Evolutionary conservation across 2,797 vertebrate species (phyloP).

Genomic region (Sebastes trivittatus): DNA sequence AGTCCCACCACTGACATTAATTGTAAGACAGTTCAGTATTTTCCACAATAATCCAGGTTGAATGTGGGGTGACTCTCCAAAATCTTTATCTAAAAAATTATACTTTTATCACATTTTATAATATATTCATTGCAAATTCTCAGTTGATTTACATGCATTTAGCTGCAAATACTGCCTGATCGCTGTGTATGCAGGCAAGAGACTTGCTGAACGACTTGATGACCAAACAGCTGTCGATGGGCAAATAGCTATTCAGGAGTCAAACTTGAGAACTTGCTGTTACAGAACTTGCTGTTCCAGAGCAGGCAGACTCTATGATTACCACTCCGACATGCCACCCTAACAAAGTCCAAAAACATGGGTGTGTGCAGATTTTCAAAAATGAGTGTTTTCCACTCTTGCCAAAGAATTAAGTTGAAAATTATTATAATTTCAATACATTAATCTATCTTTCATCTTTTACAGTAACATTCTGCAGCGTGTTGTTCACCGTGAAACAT

Average conservation of each 20-base stretch:
- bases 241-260: conserved; percentile 4
- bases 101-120: neutral
- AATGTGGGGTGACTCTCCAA: neutral
- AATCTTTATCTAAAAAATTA: no score
- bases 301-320: conserved; percentile 25
- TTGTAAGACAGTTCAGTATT: neutral
- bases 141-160: neutral
- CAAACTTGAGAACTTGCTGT: conserved; percentile 3
- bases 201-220: neutral
- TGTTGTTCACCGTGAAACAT: neutral
- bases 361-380: conserved; percentile 3
- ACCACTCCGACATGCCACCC: neutral
- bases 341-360: neutral
- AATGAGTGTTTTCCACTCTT: neutral
- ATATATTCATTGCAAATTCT: neutral
- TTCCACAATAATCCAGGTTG: neutral
- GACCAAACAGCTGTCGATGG: conserved; percentile 5
- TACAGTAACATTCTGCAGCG: neutral
- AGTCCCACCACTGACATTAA: neutral
- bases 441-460: neutral
- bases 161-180: neutral
- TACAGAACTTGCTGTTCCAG: neutral
- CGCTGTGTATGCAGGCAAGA: neutral
- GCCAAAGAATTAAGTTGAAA: neutral
- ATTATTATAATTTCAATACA: neutral